Conservation (phyloP, 2,888 invertebrate genomes). For the Balanococcus diminutus region DNA sequence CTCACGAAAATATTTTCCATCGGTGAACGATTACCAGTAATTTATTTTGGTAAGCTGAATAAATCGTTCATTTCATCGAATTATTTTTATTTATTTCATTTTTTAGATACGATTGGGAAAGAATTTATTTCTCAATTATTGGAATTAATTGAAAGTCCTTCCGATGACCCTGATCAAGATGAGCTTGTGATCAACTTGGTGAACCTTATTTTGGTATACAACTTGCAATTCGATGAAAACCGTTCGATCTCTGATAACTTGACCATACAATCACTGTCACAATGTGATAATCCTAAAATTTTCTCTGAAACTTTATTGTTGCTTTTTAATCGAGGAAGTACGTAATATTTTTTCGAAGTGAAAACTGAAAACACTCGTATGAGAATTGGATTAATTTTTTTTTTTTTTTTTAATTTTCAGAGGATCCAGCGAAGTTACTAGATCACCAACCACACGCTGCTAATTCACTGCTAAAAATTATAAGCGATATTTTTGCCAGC, state of each 20-base stretch:
- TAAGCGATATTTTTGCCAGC: slow-evolving; percentile 82
- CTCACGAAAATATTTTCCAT: slow-evolving; percentile 88
- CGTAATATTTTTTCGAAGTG: slow-evolving; percentile 56
- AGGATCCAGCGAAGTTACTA: slow-evolving; percentile 85
- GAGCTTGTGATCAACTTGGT: slow-evolving; percentile 87
- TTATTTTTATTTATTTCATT: neutral
- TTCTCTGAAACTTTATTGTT: slow-evolving; percentile 90
- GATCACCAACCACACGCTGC: slow-evolving; percentile 80
- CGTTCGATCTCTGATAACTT: slow-evolving; percentile 58
- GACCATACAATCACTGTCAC: slow-evolving; percentile 59
- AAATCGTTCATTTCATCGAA: neutral
- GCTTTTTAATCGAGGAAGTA: slow-evolving; percentile 88
- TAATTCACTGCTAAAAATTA: slow-evolving; percentile 87
- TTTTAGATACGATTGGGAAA: slow-evolving; percentile 49
- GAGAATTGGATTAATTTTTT: neutral
- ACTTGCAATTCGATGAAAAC: slow-evolving; percentile 75
- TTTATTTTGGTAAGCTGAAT: slow-evolving; percentile 75
- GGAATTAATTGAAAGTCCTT: slow-evolving; percentile 40
- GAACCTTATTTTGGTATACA: slow-evolving; percentile 83
- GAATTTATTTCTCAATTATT: slow-evolving; percentile 44
- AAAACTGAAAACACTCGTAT: no score
- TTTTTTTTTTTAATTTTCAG: slow-evolving; percentile 65
- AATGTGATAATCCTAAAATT: slow-evolving; percentile 71
- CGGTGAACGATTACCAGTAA: slow-evolving; percentile 86
- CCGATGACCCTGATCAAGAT: slow-evolving; percentile 68